phyloP scores from a whole-genome alignment of 2,113 vertebrate genomes.

The Brevimyrus niger region DNA sequence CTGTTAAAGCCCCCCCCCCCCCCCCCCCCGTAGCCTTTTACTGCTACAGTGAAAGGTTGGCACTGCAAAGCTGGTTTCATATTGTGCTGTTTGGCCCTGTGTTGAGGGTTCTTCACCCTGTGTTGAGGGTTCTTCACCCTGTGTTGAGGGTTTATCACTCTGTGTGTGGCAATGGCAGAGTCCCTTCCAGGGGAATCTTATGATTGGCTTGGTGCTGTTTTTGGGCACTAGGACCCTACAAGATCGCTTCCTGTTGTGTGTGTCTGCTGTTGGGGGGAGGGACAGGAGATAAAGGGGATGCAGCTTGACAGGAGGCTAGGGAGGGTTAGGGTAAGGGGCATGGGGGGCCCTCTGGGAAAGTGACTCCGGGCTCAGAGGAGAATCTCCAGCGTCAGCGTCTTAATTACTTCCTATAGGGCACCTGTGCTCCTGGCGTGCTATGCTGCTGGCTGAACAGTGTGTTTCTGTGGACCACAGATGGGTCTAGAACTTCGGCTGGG shows the following conservation, averaged over 20 bases:
- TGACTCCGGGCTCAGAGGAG: constrained; percentile 35
- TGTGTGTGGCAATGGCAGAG: background rate
- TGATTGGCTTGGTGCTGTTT: background rate
- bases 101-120: no score
- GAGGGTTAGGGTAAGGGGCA: constrained; percentile 8
- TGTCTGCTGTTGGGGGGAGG: background rate
- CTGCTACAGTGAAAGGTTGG: background rate
- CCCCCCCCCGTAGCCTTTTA: background rate
- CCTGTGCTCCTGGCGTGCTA: constrained; percentile 21
- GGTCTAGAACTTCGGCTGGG: background rate
- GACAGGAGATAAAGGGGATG: background rate
- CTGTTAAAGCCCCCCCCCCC: background rate
- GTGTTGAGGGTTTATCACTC: background rate
- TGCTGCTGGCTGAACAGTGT: background rate
- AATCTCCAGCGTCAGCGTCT: constrained; percentile 39
- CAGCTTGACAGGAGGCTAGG: background rate
- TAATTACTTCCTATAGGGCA: constrained; percentile 8
- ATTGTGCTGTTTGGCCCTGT: background rate
- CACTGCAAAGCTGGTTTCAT: background rate
- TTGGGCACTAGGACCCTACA: background rate
- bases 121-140: background rate
- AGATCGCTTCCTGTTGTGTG: background rate
- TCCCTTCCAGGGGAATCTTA: no score
- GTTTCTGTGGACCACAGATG: background rate
- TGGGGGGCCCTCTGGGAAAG: constrained; percentile 5